phyloP scores from a whole-genome alignment of 1,140 invertebrate genomes.

The Metaphire vulgaris region DNA sequence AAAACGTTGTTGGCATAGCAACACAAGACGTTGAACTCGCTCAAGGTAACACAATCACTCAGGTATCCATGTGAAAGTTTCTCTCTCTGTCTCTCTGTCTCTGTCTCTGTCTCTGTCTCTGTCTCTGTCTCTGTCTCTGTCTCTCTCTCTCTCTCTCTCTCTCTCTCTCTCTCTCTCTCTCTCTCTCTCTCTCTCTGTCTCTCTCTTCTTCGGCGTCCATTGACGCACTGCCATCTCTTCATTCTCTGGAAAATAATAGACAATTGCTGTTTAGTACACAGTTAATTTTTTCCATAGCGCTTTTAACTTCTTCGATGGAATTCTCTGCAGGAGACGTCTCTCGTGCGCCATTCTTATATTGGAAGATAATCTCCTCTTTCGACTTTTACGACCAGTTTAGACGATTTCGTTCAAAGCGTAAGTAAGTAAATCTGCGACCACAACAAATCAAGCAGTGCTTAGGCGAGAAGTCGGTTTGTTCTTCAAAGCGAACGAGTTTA shows the following conservation, averaged over 20 bases:
- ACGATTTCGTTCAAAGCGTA: no score
- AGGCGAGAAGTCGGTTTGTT: background rate
- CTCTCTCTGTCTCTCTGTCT: background rate
- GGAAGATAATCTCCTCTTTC: background rate
- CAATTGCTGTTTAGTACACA: background rate
- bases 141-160: constrained; percentile 1
- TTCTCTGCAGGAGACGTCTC: background rate
- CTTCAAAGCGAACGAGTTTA: background rate
- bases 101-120: constrained; percentile 1
- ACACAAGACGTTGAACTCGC: constrained; percentile 16
- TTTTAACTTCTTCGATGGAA: background rate
- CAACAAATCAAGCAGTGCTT: no score
- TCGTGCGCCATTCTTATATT: background rate
- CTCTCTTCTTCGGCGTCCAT: background rate
- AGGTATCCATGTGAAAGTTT: no score
- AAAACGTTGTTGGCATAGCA: constrained; percentile 4
- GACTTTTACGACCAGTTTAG: background rate
- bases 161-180: constrained; percentile 1
- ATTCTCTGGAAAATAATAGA: background rate
- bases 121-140: constrained; percentile 1
- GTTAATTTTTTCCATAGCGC: background rate
- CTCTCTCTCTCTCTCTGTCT: background rate
- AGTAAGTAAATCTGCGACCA: no score
- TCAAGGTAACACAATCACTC: constrained; percentile 14
- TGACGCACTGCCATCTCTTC: background rate